These are phyloP conservation scores for Cephus spinipes DNA, from an alignment of 2,888 invertebrate species.

Conservation along the genomic window DNA sequence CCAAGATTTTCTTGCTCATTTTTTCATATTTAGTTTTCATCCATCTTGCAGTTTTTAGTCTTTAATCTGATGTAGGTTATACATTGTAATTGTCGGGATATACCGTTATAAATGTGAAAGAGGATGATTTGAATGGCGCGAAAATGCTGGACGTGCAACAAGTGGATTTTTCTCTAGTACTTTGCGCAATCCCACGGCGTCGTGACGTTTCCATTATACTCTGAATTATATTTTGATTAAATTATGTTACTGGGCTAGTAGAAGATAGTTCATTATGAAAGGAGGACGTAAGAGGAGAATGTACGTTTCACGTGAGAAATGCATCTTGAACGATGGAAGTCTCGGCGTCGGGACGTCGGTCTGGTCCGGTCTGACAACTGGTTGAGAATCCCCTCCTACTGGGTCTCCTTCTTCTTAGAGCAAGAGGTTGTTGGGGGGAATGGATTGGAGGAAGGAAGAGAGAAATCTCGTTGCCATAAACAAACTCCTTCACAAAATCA, in stretches of 20 bases:
- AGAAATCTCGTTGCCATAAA: not conserved
- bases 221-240: not conserved
- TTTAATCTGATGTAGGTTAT: not conserved
- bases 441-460: not conserved
- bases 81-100: not conserved
- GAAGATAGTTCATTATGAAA: not conserved
- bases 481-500: not conserved
- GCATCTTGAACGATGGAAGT: not conserved
- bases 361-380: not conserved
- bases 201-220: not conserved
- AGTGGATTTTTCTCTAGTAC: slow-evolving; percentile 28
- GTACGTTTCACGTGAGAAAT: not conserved
- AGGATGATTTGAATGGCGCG: slow-evolving; percentile 30
- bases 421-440: not conserved
- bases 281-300: not conserved
- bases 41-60: not conserved
- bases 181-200: not conserved
- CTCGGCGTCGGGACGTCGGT: not conserved
- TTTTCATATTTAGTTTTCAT: not conserved
- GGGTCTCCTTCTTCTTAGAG: not conserved
- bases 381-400: not conserved
- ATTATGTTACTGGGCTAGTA: not conserved
- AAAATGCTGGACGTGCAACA: slow-evolving; percentile 34
- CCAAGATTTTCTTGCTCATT: not conserved
- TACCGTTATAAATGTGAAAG: not conserved